Evolutionary conservation across 2,888 invertebrate species (phyloP).

Genomic region (Arctia plantaginis): DNA sequence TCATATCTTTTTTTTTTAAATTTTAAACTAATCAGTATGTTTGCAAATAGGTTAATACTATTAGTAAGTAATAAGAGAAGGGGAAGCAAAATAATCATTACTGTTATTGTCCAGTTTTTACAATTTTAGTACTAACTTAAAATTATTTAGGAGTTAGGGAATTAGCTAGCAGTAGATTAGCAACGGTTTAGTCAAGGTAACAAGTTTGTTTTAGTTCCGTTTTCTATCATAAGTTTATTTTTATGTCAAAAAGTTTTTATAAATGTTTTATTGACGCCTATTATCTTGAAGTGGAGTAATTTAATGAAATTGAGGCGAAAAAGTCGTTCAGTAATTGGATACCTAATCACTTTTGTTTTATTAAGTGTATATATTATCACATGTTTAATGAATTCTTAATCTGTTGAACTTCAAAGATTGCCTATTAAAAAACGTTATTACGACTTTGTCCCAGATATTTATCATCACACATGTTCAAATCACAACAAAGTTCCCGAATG

Average conservation of each 20-base stretch:
- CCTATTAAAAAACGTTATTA: not conserved
- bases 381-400: not conserved
- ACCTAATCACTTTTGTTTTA: not conserved
- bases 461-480: constrained; percentile 1
- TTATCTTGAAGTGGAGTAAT: not conserved
- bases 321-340: not conserved
- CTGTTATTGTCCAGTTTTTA: too few species aligned
- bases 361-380: not conserved
- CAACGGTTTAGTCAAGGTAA: too few species aligned
- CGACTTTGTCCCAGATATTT: not conserved
- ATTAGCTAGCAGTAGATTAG: too few species aligned
- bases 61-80: too few species aligned
- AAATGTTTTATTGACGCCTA: not conserved
- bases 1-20: not conserved
- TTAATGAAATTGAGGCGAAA: not conserved
- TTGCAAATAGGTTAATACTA: not conserved
- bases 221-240: too few species aligned
- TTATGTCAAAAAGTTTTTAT: not conserved
- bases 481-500: constrained; percentile 3
- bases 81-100: too few species aligned
- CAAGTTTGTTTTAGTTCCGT: too few species aligned
- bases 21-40: not conserved
- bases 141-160: too few species aligned
- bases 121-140: too few species aligned
- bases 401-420: not conserved